Evolutionary conservation across 2,797 vertebrate species (phyloP).

Genomic region (Zenarchopterus dispar): DNA sequence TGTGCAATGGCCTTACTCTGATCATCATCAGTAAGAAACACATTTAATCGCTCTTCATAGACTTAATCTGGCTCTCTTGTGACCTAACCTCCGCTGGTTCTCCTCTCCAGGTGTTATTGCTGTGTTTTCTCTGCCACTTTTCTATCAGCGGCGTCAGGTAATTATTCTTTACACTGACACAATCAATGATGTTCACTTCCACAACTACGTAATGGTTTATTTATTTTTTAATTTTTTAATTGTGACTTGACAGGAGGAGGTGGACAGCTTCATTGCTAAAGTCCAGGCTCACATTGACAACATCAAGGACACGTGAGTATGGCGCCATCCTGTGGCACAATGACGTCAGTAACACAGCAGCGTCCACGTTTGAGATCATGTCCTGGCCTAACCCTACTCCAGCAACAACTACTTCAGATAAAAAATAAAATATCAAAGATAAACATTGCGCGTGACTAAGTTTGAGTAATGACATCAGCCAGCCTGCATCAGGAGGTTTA

Average conservation of each 20-base stretch:
- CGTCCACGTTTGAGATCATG: background rate
- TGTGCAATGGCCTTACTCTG: conserved; percentile 92
- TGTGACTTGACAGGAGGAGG: conserved; percentile 80
- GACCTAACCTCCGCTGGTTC: background rate
- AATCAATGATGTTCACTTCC: background rate
- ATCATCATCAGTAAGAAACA: conserved; percentile 86
- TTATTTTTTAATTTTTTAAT: too few relatives aligned
- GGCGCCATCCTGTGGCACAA: conserved; percentile 53
- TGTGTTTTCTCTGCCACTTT: conserved; percentile 91
- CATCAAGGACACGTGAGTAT: conserved; percentile 89
- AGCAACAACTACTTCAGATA: too few relatives aligned
- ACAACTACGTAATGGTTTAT: background rate
- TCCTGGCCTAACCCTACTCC: background rate
- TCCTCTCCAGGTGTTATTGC: conserved; percentile 86
- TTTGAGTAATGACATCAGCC: too few relatives aligned
- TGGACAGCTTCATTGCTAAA: conserved; percentile 81
- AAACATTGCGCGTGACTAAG: too few relatives aligned
- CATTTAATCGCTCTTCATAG: background rate
- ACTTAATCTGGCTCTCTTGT: background rate
- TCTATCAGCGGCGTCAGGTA: conserved; percentile 91
- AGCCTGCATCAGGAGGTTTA: too few relatives aligned
- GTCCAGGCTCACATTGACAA: conserved; percentile 83
- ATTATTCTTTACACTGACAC: background rate
- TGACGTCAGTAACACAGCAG: background rate
- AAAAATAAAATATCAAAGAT: too few relatives aligned